phyloP scores from a whole-genome alignment of 2,888 invertebrate species.

The Diarsia brunnea region DNA sequence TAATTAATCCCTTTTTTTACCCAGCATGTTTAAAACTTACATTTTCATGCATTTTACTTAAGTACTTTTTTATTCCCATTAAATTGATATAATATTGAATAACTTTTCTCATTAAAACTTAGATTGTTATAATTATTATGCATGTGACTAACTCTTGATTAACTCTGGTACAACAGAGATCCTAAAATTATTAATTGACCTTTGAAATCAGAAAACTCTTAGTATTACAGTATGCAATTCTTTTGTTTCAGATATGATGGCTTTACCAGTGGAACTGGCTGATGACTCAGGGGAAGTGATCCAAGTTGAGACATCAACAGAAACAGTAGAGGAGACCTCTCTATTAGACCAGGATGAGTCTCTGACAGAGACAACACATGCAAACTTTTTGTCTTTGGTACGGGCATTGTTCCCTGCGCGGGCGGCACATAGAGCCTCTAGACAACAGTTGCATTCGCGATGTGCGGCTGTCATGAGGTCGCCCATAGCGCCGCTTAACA shows the following conservation, averaged over 20 bases:
- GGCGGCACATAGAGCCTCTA: constrained; percentile 95
- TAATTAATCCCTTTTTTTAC: not conserved
- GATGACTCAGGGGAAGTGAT: constrained; percentile 89
- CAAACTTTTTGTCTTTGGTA: constrained; percentile 96
- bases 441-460: constrained; percentile 93
- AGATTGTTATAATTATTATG: constrained; percentile 3
- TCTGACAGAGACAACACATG: constrained; percentile 95
- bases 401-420: constrained; percentile 97
- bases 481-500: constrained; percentile 95
- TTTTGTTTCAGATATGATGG: constrained; percentile 92
- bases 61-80: not conserved
- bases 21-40: not conserved
- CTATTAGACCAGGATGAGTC: constrained; percentile 80
- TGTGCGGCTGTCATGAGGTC: constrained; percentile 94
- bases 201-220: constrained; percentile 4
- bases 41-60: constrained; percentile 14
- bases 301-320: constrained; percentile 77
- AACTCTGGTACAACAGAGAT: not conserved
- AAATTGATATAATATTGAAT: not conserved
- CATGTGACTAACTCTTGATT: constrained; percentile 20
- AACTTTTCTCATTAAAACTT: not conserved
- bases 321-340: constrained; percentile 62
- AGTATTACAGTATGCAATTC: not conserved
- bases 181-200: not conserved
- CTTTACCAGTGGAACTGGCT: constrained; percentile 93